Evolutionary conservation across 2,888 invertebrate genomes (phyloP).

Genomic region (Andrena chrysosceles): DNA sequence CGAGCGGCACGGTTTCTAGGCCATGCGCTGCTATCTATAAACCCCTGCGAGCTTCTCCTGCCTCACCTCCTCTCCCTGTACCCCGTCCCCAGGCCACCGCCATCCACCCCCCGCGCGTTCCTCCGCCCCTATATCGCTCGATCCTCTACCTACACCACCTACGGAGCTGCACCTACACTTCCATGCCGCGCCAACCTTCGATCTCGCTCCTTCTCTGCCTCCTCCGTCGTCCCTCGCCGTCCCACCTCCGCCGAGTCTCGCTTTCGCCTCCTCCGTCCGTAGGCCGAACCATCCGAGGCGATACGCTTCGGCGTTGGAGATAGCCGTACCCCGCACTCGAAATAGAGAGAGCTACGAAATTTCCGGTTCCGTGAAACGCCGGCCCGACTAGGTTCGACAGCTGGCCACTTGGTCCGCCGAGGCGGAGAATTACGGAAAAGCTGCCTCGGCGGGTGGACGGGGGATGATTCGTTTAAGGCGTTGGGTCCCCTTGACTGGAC

Average conservation of each 20-base stretch:
- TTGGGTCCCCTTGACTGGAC: too few relatives aligned
- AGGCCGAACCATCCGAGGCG: conserved; percentile 35
- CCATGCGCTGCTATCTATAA: conserved; percentile 85
- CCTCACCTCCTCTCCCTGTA: conserved; percentile 46
- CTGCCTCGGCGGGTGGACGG: not conserved
- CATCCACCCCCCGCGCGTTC: conserved; percentile 32
- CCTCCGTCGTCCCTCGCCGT: conserved; percentile 24
- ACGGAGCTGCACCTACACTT: conserved; percentile 63
- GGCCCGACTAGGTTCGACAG: conserved; percentile 6
- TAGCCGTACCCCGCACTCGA: conserved; percentile 53
- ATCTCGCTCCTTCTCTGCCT: conserved; percentile 33
- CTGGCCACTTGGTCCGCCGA: not conserved
- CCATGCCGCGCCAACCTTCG: conserved; percentile 47
- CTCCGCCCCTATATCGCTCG: conserved; percentile 55
- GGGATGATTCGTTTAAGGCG: not conserved
- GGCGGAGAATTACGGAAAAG: not conserved
- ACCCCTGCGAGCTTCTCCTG: conserved; percentile 80
- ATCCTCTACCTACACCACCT: conserved; percentile 69
- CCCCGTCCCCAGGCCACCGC: conserved; percentile 24
- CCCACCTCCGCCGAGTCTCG: conserved; percentile 30
- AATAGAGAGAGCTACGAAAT: conserved; percentile 72
- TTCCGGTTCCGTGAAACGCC: conserved; percentile 68
- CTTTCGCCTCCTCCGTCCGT: conserved; percentile 49
- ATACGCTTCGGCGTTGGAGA: conserved; percentile 48
- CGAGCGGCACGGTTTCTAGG: conserved; percentile 84